Conservation (phyloP, 2,888 invertebrate species). For the Epinotia demarniana region DNA sequence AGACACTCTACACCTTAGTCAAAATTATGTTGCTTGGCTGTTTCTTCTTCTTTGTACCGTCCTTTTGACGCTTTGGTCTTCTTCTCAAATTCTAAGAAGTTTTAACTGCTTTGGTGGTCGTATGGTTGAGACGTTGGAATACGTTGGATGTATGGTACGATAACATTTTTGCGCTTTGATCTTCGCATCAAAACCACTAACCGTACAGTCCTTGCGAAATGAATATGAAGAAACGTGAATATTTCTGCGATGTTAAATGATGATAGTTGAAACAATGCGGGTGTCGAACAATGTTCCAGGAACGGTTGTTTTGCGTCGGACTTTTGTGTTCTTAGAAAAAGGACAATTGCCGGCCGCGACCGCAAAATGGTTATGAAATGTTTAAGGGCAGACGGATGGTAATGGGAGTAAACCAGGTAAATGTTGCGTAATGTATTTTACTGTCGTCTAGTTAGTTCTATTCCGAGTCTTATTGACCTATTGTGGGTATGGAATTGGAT, state of each 20-base stretch:
- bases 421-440: not conserved
- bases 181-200: not conserved
- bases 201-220: conserved; percentile 18
- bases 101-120: not conserved
- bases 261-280: conserved; percentile 35
- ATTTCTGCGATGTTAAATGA: conserved; percentile 18
- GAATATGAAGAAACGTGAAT: conserved; percentile 16
- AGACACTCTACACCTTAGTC: too few species aligned
- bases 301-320: conserved; percentile 47
- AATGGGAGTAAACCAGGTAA: not conserved
- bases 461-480: not conserved
- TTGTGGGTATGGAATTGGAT: not conserved
- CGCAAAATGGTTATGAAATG: conserved; percentile 39
- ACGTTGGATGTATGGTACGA: too few species aligned
- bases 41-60: too few species aligned
- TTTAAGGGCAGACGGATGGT: not conserved
- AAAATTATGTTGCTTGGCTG: too few species aligned
- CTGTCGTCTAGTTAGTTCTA: not conserved
- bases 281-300: conserved; percentile 46
- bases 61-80: too few species aligned
- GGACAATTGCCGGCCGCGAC: conserved; percentile 45
- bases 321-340: conserved; percentile 53
- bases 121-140: too few species aligned
- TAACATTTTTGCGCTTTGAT: not conserved
- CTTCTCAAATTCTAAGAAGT: not conserved